phyloP scores from a whole-genome alignment of 2,113 vertebrate genomes.

The Tricholaema leucomelas region DNA sequence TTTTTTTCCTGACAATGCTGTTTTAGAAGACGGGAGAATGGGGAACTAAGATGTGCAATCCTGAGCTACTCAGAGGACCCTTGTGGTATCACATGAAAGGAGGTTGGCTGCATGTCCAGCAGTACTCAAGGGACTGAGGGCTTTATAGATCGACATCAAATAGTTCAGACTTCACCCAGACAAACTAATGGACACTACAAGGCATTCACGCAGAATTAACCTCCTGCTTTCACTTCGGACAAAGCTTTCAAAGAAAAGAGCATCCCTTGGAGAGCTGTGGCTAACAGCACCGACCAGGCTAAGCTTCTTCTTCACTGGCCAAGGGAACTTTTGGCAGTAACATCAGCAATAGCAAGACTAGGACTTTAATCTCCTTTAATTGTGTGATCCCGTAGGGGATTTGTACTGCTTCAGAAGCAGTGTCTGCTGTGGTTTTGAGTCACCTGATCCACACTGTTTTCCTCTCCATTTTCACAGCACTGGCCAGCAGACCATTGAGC shows the following conservation, averaged over 20 bases:
- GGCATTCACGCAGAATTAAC: conserved; percentile 26
- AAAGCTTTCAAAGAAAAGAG: conserved; percentile 55
- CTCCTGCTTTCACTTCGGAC: neutral
- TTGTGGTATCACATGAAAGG: neutral
- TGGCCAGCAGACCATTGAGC: conserved; percentile 31
- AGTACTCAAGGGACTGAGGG: neutral
- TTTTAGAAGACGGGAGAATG: no score
- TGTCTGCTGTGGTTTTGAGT: conserved; percentile 51
- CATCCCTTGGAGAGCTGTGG: conserved; percentile 36
- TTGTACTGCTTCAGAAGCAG: conserved; percentile 68
- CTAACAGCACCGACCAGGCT: neutral
- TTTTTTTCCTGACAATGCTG: neutral
- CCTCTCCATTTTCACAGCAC: conserved; percentile 58
- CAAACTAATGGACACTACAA: conserved; percentile 25
- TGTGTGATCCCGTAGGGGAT: conserved; percentile 41
- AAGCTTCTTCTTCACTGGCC: neutral
- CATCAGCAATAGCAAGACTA: conserved; percentile 3
- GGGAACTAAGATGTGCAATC: neutral
- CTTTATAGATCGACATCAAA: conserved; percentile 23
- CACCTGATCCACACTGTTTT: conserved; percentile 64
- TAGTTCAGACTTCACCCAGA: conserved; percentile 20
- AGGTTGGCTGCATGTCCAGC: neutral
- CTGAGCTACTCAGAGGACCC: neutral
- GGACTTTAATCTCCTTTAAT: conserved; percentile 61
- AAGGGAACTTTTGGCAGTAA: conserved; percentile 50